Percentiles rank a stretch among this genome's conserved stretches.
phyloP scores from a whole-genome alignment of 2,797 vertebrate genomes.

The Cottoperca gobio region DNA sequence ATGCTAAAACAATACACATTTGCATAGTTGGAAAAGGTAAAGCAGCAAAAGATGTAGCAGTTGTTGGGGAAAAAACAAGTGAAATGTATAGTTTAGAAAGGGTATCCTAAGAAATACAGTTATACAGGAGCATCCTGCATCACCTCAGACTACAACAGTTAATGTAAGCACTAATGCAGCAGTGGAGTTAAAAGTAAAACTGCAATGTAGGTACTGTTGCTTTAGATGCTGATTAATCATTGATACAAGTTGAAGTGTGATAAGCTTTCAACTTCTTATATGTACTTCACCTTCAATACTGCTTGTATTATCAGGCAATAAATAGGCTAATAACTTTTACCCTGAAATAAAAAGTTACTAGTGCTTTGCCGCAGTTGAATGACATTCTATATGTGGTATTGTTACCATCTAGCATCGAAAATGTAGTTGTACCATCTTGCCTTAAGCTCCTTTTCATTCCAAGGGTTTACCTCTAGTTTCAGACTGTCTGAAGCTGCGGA shows the following conservation, averaged over 20 bases:
- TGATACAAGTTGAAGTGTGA: neutral
- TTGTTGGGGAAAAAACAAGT: neutral
- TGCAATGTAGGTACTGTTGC: neutral
- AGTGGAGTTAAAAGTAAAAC: neutral
- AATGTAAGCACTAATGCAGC: too few relatives aligned
- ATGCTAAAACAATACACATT: neutral
- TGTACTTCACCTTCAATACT: neutral
- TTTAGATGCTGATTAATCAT: neutral
- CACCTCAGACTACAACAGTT: neutral
- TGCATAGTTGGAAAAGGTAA: neutral
- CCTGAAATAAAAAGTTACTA: neutral
- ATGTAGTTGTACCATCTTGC: neutral
- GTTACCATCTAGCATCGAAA: neutral
- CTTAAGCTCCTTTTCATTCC: neutral
- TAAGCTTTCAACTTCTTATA: neutral
- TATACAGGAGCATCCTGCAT: neutral
- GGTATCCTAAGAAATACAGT: too few relatives aligned
- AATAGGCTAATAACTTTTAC: neutral
- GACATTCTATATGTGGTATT: too few relatives aligned
- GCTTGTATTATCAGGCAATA: neutral
- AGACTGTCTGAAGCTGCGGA: neutral
- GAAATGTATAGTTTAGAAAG: neutral
- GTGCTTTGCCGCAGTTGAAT: too few relatives aligned
- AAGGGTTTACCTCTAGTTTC: constrained; percentile 1
- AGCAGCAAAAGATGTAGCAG: neutral